Evolutionary conservation across 2,888 invertebrate species (phyloP).

Genomic region (Tachina lurida): DNA sequence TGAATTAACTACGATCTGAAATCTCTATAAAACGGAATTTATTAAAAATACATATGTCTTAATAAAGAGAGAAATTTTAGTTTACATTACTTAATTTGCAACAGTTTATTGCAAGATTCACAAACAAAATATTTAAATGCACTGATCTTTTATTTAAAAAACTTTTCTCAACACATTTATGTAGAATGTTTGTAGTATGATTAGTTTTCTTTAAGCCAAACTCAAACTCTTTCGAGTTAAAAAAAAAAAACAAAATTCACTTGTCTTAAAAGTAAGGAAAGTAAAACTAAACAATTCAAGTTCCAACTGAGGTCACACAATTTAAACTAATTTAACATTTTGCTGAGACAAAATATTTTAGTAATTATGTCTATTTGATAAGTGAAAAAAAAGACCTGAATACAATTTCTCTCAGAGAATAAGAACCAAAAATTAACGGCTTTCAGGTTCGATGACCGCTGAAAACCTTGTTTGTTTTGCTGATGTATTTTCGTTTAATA

Average conservation of each 20-base stretch:
- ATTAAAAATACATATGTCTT: no score
- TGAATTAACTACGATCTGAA: constrained; percentile 2
- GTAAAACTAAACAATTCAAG: constrained; percentile 36
- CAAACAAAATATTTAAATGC: no score
- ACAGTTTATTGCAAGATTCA: no score
- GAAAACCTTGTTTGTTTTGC: background rate
- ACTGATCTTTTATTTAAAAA: no score
- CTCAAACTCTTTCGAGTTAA: constrained; percentile 13
- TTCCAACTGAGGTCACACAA: constrained; percentile 54
- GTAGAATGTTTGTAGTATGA: no score
- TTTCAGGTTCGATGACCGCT: constrained; percentile 61
- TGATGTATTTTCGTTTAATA: background rate
- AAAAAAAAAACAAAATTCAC: background rate
- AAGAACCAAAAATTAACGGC: constrained; percentile 43
- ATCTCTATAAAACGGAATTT: no score
- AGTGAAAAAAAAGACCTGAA: constrained; percentile 8
- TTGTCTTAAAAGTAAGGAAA: background rate
- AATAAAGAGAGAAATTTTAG: no score
- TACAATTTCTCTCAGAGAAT: constrained; percentile 6
- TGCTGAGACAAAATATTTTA: background rate
- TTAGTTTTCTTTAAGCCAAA: constrained; percentile 9
- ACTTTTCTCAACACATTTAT: no score
- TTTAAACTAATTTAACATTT: constrained; percentile 39
- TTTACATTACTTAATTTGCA: no score
- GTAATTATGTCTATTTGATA: background rate